Percentiles rank a stretch among this genome's conserved stretches.
phyloP scores from a whole-genome alignment of 2,113 vertebrate genomes.

The Plecturocebus donacophilus region DNA sequence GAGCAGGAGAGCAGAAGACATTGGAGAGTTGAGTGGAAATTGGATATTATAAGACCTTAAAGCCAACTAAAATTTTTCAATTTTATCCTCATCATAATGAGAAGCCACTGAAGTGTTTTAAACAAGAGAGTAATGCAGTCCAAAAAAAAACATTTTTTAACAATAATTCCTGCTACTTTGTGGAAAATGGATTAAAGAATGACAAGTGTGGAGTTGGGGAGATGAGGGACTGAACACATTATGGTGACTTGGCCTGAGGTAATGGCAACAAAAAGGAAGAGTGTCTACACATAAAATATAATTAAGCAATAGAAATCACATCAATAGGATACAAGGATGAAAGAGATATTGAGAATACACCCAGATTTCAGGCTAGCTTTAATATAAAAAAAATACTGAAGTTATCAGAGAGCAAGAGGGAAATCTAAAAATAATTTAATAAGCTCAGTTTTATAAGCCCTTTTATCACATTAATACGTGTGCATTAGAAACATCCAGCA shows the following conservation, averaged over 20 bases:
- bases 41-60: background rate
- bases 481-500: constrained; percentile 28
- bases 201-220: background rate
- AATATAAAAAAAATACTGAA: background rate
- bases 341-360: background rate
- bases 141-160: background rate
- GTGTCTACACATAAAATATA: background rate
- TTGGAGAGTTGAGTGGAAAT: background rate
- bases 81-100: background rate
- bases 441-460: background rate
- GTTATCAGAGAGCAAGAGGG: background rate
- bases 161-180: background rate
- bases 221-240: too few species aligned
- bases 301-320: background rate
- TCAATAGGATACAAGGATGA: background rate
- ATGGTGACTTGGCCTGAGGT: background rate
- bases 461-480: background rate
- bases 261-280: background rate
- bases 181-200: background rate
- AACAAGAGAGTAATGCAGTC: background rate
- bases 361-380: background rate
- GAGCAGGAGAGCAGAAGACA: background rate
- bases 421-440: background rate
- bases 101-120: background rate
- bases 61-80: background rate